These are phyloP conservation scores for Paraplagusia blochii DNA, from an alignment of 2,113 vertebrate species.

Conservation along the genomic window DNA sequence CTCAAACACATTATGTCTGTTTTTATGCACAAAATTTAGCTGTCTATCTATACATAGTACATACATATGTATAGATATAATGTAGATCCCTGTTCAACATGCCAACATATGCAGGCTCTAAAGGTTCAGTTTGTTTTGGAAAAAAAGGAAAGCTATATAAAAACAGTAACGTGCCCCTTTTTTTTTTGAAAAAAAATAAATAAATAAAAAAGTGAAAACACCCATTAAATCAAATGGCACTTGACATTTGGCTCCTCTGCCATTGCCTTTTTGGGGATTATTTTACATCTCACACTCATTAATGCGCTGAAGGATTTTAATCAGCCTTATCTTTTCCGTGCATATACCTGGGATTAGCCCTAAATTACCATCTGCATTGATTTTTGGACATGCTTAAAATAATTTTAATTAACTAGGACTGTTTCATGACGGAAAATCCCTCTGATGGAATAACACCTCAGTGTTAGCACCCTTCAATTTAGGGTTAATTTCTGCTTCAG, in stretches of 20 bases:
- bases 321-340: constrained; percentile 68
- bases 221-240: constrained; percentile 66
- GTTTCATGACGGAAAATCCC: constrained; percentile 17
- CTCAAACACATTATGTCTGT: too few species aligned
- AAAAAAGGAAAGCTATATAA: constrained; percentile 30
- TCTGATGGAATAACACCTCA: constrained; percentile 39
- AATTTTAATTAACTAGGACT: constrained; percentile 56
- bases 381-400: constrained; percentile 67
- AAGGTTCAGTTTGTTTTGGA: constrained; percentile 83
- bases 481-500: constrained; percentile 6
- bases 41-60: constrained; percentile 31
- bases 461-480: not conserved
- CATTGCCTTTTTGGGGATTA: constrained; percentile 72
- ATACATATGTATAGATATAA: constrained; percentile 28
- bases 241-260: constrained; percentile 73
- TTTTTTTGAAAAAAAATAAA: constrained; percentile 18
- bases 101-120: constrained; percentile 35
- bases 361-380: constrained; percentile 74
- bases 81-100: constrained; percentile 22
- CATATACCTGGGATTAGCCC: constrained; percentile 72
- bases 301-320: constrained; percentile 70
- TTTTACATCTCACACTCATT: constrained; percentile 71
- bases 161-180: constrained; percentile 27
- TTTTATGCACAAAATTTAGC: too few species aligned
- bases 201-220: constrained; percentile 27